These are phyloP conservation scores for Lobophora halterata DNA, from an alignment of 2,888 invertebrate genomes.

Conservation along the genomic window DNA sequence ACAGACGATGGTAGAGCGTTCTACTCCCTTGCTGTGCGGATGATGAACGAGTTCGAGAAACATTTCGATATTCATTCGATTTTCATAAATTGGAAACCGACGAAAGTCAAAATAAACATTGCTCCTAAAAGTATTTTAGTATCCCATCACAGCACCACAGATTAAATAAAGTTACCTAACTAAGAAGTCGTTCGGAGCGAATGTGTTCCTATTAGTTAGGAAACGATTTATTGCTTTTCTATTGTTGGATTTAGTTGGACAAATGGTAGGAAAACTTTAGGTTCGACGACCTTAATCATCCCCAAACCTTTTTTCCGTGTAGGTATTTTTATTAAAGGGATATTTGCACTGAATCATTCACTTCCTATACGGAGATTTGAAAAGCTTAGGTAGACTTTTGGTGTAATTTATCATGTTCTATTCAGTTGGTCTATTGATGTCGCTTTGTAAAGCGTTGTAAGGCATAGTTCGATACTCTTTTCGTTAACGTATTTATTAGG, in stretches of 20 bases:
- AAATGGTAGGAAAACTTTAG: constrained; percentile 6
- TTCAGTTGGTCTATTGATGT: constrained; percentile 5
- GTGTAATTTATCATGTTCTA: constrained; percentile 15
- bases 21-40: too few species aligned
- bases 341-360: constrained; percentile 7
- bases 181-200: constrained; percentile 6
- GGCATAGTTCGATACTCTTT: too few species aligned
- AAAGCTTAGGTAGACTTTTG: neutral
- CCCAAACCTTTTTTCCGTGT: constrained; percentile 3
- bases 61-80: too few species aligned
- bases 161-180: constrained; percentile 7
- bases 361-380: constrained; percentile 4
- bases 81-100: too few species aligned
- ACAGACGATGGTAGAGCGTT: too few species aligned
- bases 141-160: neutral
- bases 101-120: too few species aligned
- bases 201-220: constrained; percentile 3
- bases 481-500: too few species aligned
- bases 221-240: constrained; percentile 16
- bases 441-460: constrained; percentile 6
- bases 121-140: too few species aligned
- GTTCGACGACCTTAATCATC: constrained; percentile 11
- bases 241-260: constrained; percentile 10
- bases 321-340: constrained; percentile 7
- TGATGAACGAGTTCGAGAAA: too few species aligned